A percentile compares a stretch with the other conserved stretches of the same genome.
These are phyloP conservation scores for Sapayoa aenigma DNA, from an alignment of 2,113 vertebrate species.

Conservation along the genomic window DNA sequence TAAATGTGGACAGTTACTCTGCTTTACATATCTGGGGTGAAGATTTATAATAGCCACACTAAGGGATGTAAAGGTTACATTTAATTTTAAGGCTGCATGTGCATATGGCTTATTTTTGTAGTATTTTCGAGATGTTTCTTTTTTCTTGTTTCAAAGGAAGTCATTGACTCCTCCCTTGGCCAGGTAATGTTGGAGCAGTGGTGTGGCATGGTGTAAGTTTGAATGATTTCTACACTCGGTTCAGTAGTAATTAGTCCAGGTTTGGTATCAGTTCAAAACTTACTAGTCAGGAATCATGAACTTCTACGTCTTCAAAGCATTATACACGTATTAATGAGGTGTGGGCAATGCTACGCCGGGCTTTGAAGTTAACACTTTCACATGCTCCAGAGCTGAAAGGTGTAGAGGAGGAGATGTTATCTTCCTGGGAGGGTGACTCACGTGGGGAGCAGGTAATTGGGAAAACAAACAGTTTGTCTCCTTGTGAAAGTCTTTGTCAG, in stretches of 20 bases:
- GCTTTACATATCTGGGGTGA: background rate
- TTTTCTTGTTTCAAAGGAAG: background rate
- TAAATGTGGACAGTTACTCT: background rate
- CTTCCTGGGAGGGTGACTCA: background rate
- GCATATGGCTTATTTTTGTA: background rate
- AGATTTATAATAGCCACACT: background rate
- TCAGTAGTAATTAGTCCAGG: background rate
- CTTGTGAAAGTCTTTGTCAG: background rate
- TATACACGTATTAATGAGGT: background rate
- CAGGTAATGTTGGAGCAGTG: background rate
- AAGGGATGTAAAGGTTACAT: background rate
- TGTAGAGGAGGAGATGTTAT: background rate
- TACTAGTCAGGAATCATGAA: background rate
- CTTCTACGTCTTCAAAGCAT: background rate
- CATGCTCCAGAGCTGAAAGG: background rate
- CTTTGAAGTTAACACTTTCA: conserved; percentile 18
- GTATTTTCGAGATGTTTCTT: background rate
- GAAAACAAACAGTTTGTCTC: background rate
- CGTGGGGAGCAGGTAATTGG: background rate
- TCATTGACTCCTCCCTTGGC: background rate
- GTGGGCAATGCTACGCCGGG: background rate
- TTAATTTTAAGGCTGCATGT: background rate
- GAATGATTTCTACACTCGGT: background rate
- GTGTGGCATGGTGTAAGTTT: background rate
- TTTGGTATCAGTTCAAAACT: background rate